phyloP scores from a whole-genome alignment of 2,113 vertebrate species.

The Solea senegalensis region DNA sequence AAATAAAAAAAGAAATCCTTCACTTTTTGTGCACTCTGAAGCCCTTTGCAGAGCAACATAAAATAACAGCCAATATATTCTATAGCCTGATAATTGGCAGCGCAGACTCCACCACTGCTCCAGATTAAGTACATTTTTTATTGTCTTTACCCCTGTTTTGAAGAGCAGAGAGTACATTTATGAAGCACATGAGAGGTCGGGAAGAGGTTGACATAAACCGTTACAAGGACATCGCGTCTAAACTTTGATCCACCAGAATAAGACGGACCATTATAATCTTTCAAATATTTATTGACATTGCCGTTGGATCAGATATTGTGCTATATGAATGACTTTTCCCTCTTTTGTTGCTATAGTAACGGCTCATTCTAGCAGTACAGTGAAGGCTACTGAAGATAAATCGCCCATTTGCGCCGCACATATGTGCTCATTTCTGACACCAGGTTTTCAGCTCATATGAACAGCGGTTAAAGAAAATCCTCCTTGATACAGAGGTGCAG shows the following conservation, averaged over 20 bases:
- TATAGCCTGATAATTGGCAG: no score
- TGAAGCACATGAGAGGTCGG: no score
- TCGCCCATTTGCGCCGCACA: slow-evolving; percentile 78
- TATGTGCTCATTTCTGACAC: slow-evolving; percentile 62
- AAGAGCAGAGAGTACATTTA: no score
- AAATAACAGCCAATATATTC: no score
- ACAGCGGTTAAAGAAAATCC: slow-evolving; percentile 27
- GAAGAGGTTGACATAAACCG: no score
- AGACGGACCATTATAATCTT: slow-evolving; percentile 13
- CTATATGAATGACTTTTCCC: slow-evolving; percentile 41
- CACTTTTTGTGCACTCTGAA: no score
- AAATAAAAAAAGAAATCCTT: no score
- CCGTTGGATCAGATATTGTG: slow-evolving; percentile 19
- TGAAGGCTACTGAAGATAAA: slow-evolving; percentile 63
- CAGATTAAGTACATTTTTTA: no score
- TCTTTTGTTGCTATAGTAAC: slow-evolving; percentile 56
- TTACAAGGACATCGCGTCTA: not conserved
- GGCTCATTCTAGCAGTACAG: slow-evolving; percentile 33
- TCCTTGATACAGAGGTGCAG: slow-evolving; percentile 30
- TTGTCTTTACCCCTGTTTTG: no score
- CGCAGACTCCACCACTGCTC: no score
- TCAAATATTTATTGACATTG: slow-evolving; percentile 20
- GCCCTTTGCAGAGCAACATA: no score
- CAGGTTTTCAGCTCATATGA: slow-evolving; percentile 43
- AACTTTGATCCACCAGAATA: slow-evolving; percentile 11